These are phyloP conservation scores for Bombus ignitus DNA, from an alignment of 1,140 invertebrate species.

Conservation along the genomic window DNA sequence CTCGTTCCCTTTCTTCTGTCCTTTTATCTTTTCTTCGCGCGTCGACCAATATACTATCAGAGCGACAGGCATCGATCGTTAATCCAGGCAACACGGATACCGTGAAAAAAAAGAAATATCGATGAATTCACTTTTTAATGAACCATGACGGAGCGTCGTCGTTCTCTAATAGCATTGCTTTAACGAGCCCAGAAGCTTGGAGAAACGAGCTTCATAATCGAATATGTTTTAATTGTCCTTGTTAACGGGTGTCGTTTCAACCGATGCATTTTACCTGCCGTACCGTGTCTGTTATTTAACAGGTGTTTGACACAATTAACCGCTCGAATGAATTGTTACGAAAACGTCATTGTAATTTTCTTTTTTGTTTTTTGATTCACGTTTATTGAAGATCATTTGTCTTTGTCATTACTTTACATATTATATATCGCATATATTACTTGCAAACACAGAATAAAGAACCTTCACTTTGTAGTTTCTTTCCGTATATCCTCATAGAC, in stretches of 20 bases:
- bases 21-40: not conserved
- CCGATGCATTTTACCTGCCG: not conserved
- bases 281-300: not conserved
- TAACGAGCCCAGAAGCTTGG: not conserved
- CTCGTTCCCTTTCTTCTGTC: not conserved
- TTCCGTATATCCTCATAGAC: no score
- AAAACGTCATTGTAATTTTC: not conserved
- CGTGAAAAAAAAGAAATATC: not conserved
- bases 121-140: constrained; percentile 12
- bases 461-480: no score
- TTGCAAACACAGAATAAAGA: no score
- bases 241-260: not conserved
- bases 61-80: constrained; percentile 18
- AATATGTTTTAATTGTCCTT: constrained; percentile 14
- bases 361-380: not conserved
- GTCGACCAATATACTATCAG: not conserved
- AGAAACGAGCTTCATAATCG: constrained; percentile 15
- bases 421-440: no score
- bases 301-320: not conserved
- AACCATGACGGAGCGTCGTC: not conserved
- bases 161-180: constrained; percentile 6
- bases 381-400: not conserved
- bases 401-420: no score
- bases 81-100: constrained; percentile 4
- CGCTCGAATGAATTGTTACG: not conserved